Percentiles rank a stretch among this genome's conserved stretches.
Conservation (phyloP, 2,888 invertebrate species). For the Rhorus exstirpatorius region DNA sequence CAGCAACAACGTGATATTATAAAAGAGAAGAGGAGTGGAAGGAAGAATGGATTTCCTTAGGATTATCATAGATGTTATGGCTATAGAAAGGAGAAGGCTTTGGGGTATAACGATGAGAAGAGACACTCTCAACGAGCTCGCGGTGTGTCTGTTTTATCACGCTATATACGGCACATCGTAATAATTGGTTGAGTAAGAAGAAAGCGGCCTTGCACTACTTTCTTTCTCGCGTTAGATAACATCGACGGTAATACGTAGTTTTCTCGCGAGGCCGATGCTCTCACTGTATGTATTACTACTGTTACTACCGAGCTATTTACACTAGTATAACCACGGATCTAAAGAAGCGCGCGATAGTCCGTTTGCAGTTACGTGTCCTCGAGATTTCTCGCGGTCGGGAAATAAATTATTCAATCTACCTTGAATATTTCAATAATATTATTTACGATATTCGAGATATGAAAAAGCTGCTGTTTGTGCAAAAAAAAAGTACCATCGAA, state of each 20-base stretch:
- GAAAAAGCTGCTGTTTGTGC: no score
- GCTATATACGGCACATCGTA: slow-evolving; percentile 71
- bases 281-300: slow-evolving; percentile 48
- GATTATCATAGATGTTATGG: slow-evolving; percentile 29
- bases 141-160: slow-evolving; percentile 34
- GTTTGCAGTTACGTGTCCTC: slow-evolving; percentile 49
- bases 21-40: slow-evolving; percentile 7
- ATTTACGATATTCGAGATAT: background rate
- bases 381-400: slow-evolving; percentile 64
- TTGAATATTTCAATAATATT: background rate
- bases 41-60: background rate
- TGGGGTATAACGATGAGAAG: slow-evolving; percentile 43
- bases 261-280: slow-evolving; percentile 74
- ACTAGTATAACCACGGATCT: slow-evolving; percentile 20
- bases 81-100: slow-evolving; percentile 38
- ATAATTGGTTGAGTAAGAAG: slow-evolving; percentile 83
- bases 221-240: slow-evolving; percentile 82
- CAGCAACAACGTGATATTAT: background rate
- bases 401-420: slow-evolving; percentile 19
- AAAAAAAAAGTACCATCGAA: no score
- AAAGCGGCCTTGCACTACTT: slow-evolving; percentile 84
- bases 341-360: slow-evolving; percentile 25
- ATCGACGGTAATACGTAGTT: slow-evolving; percentile 80
- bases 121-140: slow-evolving; percentile 22
- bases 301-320: slow-evolving; percentile 37